Evolutionary conservation across 2,797 vertebrate species (phyloP), one percentile per base, ranked within the genome.

Genomic region (Champsocephalus gunnari): DNA sequence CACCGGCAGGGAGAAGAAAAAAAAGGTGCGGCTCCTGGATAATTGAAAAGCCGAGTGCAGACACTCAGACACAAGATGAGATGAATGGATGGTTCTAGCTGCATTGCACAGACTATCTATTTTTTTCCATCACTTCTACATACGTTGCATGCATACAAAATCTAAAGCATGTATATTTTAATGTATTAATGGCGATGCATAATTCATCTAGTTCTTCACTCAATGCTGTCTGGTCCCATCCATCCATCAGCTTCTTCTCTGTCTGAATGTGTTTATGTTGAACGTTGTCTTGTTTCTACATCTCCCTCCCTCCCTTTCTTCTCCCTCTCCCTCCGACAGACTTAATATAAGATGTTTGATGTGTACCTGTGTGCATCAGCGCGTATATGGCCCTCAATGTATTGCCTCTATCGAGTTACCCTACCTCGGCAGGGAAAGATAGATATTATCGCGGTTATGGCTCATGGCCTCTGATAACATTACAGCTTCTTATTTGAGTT

Each of bases 311-410:
- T 3, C 66, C 24, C 71, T 28, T 5, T 4, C 28, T 28, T 28
- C 28, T 28, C 28, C 10, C 43, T 71, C 79, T 72, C 57, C 47
- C 63, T 66, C 65, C 90, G 88, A 89, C 90, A 93, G 88, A 66
- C 77, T 82, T 91, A 91, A 92, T 90, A 86, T 81, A 82, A 88
- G 83, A 87, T 92, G 86, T 85, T 91, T 87, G 89, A 89, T 93
- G 92, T 71, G 82, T 83, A 92, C 87, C 89, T 92, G 76, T 90
- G 89, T 88, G 89, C 86, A 84, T 82, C 79, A 47, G 85, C 49
- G 56, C 66, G 74, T 86, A 77, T 86, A 73, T 28, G 83, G 73
- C 82, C 83, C 44, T 68, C 77, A 38, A 87, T 81, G 89, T 84
- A 83, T 88, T 75, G 84, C 86, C 53, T 84, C 86, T 90, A 92